Base-by-base conservation (phyloP, 1,140 invertebrate genomes). In the Nasonia vitripennis region DNA sequence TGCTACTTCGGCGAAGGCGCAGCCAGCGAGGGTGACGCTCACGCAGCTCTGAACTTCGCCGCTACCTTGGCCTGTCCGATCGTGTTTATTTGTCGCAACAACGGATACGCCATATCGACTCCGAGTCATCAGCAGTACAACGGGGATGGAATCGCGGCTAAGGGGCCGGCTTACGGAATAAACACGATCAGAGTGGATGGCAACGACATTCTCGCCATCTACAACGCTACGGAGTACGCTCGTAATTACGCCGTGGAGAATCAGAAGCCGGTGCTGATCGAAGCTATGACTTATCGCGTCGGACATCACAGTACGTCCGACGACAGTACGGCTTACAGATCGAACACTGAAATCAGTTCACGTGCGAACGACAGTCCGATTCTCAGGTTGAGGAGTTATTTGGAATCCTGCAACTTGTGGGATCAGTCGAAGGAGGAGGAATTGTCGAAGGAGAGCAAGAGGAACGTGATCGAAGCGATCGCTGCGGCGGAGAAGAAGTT, bases 1-100 rank as follows among this genome's bases (percentile, higher is more conserved):
- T 98, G 98, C 91, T 99, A 99, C 92, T 99, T 99, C 94, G 99
- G 99, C 0, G 99, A 99, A 89, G 99, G 99, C 41, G 98, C 98
- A 6, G 98, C 99, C 0, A 99, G 98, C 70, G 99, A 99, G 94
- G 99, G 99, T 2, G 99, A 99, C 94, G 97, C 98, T 9, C 98
- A 99, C 94, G 98, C 98, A 27, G 99, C 98, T 0, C 97, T 99
- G 87, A 99, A 99, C 94, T 99, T 99, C 94, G 98, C 99, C 20
- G 96, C 98, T 1, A 99, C 98, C 12, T 94, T 99, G 1, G 95
- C 98, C 34, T 99, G 98, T 91, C 99, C 99, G 0, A 95, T 99
- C 14, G 97, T 99, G 88, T 97, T 99, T 88, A 96, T 99, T 88
- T 99, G 98, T 93, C 96, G 98, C 82, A 96, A 96, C 90, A 96